Evolutionary conservation across 1,140 invertebrate genomes (phyloP).

Genomic region (Anastrepha obliqua): DNA sequence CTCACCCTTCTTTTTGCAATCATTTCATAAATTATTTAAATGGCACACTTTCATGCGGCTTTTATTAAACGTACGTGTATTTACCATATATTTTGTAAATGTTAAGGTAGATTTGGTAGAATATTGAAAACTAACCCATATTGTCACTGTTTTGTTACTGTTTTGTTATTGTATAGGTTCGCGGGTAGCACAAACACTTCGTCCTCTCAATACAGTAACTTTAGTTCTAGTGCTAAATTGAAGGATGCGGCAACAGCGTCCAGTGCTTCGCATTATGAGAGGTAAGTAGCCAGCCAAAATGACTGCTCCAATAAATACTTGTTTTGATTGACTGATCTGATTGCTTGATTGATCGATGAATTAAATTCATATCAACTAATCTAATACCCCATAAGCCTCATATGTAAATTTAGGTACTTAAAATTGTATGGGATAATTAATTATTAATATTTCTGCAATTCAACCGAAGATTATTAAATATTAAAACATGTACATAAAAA

Average conservation of each 20-base stretch:
- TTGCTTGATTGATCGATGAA: constrained; percentile 25
- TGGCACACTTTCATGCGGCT: neutral
- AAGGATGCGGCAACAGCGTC: constrained; percentile 68
- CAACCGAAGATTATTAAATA: no score
- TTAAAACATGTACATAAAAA: no score
- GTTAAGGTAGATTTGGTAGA: constrained; percentile 13
- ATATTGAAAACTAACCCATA: constrained; percentile 10
- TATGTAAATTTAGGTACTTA: no score
- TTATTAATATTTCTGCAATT: no score
- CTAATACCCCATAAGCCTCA: no score
- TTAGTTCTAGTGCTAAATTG: constrained; percentile 71
- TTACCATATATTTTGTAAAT: neutral
- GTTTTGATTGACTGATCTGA: constrained; percentile 4
- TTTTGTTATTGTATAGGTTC: constrained; percentile 63
- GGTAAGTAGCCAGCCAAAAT: constrained; percentile 61
- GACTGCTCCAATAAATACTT: neutral
- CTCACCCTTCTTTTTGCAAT: no score
- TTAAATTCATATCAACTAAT: no score
- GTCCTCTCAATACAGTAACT: constrained; percentile 72
- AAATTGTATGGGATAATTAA: no score
- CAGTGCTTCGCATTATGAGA: constrained; percentile 69
- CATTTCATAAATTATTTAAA: neutral
- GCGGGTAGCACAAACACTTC: constrained; percentile 70
- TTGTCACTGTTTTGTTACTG: constrained; percentile 4
- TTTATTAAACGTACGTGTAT: neutral